Evolutionary conservation across 2,113 vertebrate genomes (phyloP).

Genomic region (Nothoprocta perdicaria): DNA sequence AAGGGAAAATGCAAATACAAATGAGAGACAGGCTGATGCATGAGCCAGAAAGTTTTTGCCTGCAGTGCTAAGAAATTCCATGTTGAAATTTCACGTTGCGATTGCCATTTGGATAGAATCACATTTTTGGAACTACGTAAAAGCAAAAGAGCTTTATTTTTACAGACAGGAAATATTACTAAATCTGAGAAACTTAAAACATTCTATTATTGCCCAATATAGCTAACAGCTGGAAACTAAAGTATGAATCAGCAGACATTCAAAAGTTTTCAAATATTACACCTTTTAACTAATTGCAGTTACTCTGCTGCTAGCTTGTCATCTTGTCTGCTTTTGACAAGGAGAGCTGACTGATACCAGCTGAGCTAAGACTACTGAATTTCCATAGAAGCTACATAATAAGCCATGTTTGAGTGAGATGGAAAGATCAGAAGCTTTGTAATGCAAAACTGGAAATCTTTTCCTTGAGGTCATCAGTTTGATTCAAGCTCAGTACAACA

Average conservation of each 20-base stretch:
- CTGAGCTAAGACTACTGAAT: neutral
- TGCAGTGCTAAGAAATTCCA: constrained; percentile 14
- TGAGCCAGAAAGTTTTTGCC: constrained; percentile 17
- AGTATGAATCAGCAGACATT: constrained; percentile 39
- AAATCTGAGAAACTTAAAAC: constrained; percentile 36
- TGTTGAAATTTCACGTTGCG: constrained; percentile 3
- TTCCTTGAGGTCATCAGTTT: neutral
- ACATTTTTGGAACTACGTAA: constrained; percentile 36
- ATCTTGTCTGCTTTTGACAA: neutral
- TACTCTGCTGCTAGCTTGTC: neutral
- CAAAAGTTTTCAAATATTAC: neutral
- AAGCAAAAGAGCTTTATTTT: constrained; percentile 49
- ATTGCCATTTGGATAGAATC: constrained; percentile 33
- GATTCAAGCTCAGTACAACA: neutral
- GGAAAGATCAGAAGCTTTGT: neutral
- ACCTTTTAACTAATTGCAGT: neutral
- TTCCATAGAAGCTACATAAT: neutral
- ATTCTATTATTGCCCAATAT: constrained; percentile 48
- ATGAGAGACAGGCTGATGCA: neutral
- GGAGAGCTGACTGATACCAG: neutral
- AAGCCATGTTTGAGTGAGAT: neutral
- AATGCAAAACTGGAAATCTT: neutral
- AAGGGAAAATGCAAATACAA: constrained; percentile 17
- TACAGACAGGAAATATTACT: constrained; percentile 58
- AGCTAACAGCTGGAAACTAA: constrained; percentile 55